A percentile compares a stretch with the other conserved stretches of the same genome.
Conservation (phyloP, 37 sponge, comb jelly and placozoan species). For the Halisarca cf. caerulea region DNA sequence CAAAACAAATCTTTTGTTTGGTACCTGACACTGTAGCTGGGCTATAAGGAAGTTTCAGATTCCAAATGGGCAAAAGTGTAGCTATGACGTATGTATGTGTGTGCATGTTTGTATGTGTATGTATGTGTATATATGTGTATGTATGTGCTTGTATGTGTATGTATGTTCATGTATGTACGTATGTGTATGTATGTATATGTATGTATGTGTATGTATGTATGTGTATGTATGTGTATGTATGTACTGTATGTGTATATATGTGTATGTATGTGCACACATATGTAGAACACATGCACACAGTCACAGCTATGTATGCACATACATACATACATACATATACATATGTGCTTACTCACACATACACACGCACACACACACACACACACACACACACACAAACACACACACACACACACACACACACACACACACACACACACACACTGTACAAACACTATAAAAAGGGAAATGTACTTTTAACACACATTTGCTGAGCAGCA, state of each 20-base stretch:
- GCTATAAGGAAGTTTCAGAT: neutral
- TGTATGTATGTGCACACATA: too few species aligned
- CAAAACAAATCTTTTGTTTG: constrained; percentile 65
- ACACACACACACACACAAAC: neutral
- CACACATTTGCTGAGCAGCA: neutral
- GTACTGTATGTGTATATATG: too few species aligned
- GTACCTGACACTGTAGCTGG: constrained; percentile 66
- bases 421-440: too few species aligned
- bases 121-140: neutral
- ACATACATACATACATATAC: too few species aligned
- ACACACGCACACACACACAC: neutral
- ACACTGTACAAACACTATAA: too few species aligned
- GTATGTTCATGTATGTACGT: constrained; percentile 43
- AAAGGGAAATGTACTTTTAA: too few species aligned
- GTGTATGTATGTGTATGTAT: neutral
- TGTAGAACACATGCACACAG: too few species aligned
- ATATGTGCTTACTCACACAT: too few species aligned
- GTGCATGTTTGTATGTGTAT: constrained; percentile 10
- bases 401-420: too few species aligned
- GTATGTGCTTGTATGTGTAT: neutral
- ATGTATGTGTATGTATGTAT: constrained; percentile 35
- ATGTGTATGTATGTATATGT: constrained; percentile 51
- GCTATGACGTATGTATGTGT: neutral
- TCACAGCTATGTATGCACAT: neutral
- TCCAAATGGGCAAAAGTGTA: too few species aligned